Evolutionary conservation across 2,888 invertebrate genomes (phyloP).

Genomic region (Flabesymbios commensalis): DNA sequence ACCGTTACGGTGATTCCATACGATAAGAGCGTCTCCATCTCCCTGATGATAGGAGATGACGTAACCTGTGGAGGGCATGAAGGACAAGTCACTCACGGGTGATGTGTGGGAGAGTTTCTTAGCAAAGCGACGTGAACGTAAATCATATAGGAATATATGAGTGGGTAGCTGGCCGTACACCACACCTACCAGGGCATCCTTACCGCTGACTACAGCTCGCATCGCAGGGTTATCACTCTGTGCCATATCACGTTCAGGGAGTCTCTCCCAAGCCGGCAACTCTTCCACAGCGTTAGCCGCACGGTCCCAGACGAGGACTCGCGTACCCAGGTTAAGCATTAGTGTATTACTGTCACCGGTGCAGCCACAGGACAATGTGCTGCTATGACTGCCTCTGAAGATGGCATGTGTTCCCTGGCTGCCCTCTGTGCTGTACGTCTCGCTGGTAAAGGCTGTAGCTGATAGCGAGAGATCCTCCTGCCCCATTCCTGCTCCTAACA

Average conservation of each 20-base stretch:
- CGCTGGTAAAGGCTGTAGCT: neutral
- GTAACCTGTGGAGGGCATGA: conserved; percentile 27
- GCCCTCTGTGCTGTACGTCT: no score
- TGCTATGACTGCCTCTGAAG: no score
- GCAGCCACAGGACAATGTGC: no score
- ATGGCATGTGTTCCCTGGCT: no score
- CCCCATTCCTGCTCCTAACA: no score
- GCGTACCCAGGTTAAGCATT: no score
- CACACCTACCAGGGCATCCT: conserved; percentile 28
- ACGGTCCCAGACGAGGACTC: no score
- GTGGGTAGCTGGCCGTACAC: conserved; percentile 19
- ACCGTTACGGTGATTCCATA: conserved; percentile 30
- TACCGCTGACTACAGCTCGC: conserved; percentile 13
- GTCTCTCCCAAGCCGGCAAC: neutral
- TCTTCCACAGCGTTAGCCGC: neutral
- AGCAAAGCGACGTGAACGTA: conserved; percentile 9
- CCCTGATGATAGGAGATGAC: conserved; percentile 24
- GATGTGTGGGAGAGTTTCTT: conserved; percentile 2
- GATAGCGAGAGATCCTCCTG: neutral
- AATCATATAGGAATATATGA: conserved; percentile 24
- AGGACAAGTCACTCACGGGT: conserved; percentile 23
- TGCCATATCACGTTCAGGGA: no score
- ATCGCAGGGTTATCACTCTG: no score
- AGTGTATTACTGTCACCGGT: no score
- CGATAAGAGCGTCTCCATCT: conserved; percentile 9